phyloP scores from a whole-genome alignment of 2,888 invertebrate species.

The Shargacucullia verbasci region DNA sequence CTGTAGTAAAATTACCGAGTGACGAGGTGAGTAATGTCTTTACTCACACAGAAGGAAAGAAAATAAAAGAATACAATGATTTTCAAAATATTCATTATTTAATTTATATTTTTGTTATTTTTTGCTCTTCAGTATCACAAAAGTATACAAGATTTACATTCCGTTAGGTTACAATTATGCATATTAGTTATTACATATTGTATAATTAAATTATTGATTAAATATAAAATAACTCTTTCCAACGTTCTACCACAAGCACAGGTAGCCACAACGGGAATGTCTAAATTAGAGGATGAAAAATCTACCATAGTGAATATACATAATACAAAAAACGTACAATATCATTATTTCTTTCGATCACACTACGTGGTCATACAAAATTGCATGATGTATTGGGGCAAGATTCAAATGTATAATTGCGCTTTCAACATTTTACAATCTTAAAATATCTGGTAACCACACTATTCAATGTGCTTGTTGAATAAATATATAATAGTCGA shows the following conservation, averaged over 20 bases:
- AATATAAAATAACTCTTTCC: constrained; percentile 29
- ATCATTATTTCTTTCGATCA: background rate
- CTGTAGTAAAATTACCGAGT: no score
- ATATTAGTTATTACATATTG: constrained; percentile 25
- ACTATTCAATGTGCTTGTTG: background rate
- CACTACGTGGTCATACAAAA: background rate
- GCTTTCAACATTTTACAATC: background rate
- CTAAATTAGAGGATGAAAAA: constrained; percentile 21
- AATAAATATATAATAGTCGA: background rate
- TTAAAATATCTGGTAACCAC: constrained; percentile 1
- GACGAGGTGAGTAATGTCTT: no score
- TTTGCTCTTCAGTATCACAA: constrained; percentile 57
- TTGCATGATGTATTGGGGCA: constrained; percentile 31
- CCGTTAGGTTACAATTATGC: constrained; percentile 51
- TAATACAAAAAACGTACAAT: constrained; percentile 7
- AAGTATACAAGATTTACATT: constrained; percentile 61
- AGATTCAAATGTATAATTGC: background rate
- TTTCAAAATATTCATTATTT: constrained; percentile 58
- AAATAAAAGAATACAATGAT: no score
- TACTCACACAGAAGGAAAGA: no score
- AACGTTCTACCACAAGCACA: constrained; percentile 29
- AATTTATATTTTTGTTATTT: constrained; percentile 57
- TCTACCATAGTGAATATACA: constrained; percentile 5
- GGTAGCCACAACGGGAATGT: constrained; percentile 26
- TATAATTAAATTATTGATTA: constrained; percentile 27